These are phyloP conservation scores for Conger conger DNA, from an alignment of 2,113 vertebrate genomes.

Conservation along the genomic window DNA sequence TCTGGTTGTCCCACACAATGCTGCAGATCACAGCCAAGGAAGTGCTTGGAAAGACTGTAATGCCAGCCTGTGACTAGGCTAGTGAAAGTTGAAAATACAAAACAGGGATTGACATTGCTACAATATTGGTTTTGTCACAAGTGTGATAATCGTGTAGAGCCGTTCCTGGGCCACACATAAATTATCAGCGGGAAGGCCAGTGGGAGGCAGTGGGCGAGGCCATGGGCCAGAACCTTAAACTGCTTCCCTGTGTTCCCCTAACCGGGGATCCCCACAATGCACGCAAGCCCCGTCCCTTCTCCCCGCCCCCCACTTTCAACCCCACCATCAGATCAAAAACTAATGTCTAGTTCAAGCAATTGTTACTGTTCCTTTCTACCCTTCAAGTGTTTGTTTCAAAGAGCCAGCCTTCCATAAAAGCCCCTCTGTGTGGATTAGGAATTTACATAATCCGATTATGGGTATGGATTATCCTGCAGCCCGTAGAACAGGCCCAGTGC, in stretches of 20 bases:
- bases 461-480: constrained; percentile 83
- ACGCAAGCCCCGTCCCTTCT: background rate
- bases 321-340: constrained; percentile 55
- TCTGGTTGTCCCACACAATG: constrained; percentile 53
- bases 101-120: constrained; percentile 67
- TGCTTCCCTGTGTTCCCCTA: constrained; percentile 39
- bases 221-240: constrained; percentile 36
- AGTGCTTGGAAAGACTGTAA: constrained; percentile 52
- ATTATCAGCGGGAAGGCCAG: constrained; percentile 58
- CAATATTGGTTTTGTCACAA: constrained; percentile 70
- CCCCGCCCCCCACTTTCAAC: constrained; percentile 46
- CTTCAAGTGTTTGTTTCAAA: constrained; percentile 80
- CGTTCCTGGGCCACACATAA: constrained; percentile 67
- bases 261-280: background rate
- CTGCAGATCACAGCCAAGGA: constrained; percentile 53
- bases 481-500: constrained; percentile 82
- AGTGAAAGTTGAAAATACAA: constrained; percentile 66
- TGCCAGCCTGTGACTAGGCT: constrained; percentile 57
- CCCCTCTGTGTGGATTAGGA: constrained; percentile 83
- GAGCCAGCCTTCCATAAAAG: constrained; percentile 72
- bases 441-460: constrained; percentile 99
- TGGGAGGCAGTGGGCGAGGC: constrained; percentile 34
- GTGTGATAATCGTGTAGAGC: constrained; percentile 73
- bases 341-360: constrained; percentile 70
- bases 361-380: constrained; percentile 67